Evolutionary conservation across 2,888 invertebrate genomes (phyloP), one percentile per base, ranked within the genome.

Genomic region (Adelognathus sp.): DNA sequence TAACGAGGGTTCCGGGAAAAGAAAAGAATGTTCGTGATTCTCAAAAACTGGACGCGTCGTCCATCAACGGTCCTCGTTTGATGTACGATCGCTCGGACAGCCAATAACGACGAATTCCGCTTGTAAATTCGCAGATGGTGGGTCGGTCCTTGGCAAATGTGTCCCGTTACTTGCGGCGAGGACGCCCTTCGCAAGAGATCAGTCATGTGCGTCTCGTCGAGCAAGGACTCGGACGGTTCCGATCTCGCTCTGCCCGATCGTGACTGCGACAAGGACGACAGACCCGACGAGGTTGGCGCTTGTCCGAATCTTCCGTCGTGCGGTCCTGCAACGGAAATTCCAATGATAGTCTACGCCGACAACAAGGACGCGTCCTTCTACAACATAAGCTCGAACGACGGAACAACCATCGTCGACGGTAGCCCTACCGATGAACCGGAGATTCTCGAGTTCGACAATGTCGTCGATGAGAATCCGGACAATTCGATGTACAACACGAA

Each of bases 91-190:
- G n/a, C n/a, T n/a, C n/a, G n/a, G 76, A 18, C 39, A 41, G 21
- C 11, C 50, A 21, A 50, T 46, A 21, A 21, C 21, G 56, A 33
- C 9, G 14, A 31, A 52, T 21, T 52, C 11, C 5, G 6, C 7
- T 24, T n/a, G 18, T n/a, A 6, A 24, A 56, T 77, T 39, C 3
- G 9, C 58, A 89, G 89, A 70, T 98, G 97, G 97, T 97, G 97
- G 96, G 93, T 95, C 24, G 97, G 97, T 0, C 95, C 96, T 0
- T 98, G 98, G 98, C 96, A 96, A 86, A 94, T 95, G 75, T 98
- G 98, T 90, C 94, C 95, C 3, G 94, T 94, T 0, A 95, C 95
- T 0, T 96, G 96, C 86, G 93, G 92, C n/a, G 92, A 93, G 70
- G 93, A 93, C 80, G 94, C 94, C 11, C 93, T 94, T 77, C 94